Evolutionary conservation across 2,113 vertebrate genomes (phyloP), one percentile per base, ranked within the genome.

Genomic region (Cnemophilus loriae): DNA sequence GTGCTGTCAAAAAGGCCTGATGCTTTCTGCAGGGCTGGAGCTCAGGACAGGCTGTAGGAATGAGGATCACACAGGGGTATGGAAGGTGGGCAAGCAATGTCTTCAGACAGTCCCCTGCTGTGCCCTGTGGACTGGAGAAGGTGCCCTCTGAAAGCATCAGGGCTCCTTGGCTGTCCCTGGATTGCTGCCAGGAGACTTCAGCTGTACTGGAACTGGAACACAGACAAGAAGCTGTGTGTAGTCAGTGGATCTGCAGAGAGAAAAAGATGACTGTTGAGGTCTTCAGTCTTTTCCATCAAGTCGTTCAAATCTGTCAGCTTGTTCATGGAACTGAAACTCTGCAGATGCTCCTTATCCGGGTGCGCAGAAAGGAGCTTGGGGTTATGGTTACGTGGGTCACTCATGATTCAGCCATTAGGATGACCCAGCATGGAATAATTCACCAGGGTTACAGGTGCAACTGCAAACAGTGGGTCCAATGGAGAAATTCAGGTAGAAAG

Each of bases 361-460:
- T 37, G 32, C 2, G 1, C 37, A 70, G 69, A n/a, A 33, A 24
- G 35, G 52, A 53, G 11, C 60, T 60, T 61, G 81, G 49, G 33
- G 17, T 78, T 77, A 23, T 0, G 1, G 21, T n/a, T 41, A 11
- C 0, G 0, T 55, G 80, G 67, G 49, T 80, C 64, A 15, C 22
- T 44, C 32, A 3, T 9, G 41, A 15, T 73, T 77, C 2, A 15
- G 46, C 57, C 27, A 11, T 42, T n/a, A 33, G 56, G 49, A 22
- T 90, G 30, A 37, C 26, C 27, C 56, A 23, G 35, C 32, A 6
- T 30, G 57, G 91, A 88, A 73, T 47, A 88, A 76, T 20, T 67
- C 61, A 44, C 44, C 14, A 9, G 26, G 53, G 53, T 42, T 46
- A 50, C 30, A 42, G 39, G 22, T 50, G 16, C 52, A 63, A 6